Evolutionary conservation across 2,888 invertebrate species (phyloP).

Genomic region (Falcaria lacertinaria): DNA sequence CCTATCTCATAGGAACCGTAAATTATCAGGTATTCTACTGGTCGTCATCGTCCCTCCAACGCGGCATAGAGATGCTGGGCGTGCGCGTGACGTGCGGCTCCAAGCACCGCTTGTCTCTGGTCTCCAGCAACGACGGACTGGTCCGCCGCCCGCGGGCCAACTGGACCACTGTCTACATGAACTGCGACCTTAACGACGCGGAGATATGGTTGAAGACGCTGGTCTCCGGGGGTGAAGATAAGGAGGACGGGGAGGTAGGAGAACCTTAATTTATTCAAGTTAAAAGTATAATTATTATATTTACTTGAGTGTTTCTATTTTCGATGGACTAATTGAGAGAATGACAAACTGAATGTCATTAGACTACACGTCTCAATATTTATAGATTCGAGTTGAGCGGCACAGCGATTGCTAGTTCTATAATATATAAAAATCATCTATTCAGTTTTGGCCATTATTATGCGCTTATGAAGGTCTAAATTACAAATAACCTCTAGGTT

Average conservation of each 20-base stretch:
- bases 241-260: conserved; percentile 48
- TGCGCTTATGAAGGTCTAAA: too few relatives aligned
- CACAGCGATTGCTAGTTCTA: too few relatives aligned
- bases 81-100: conserved; percentile 90
- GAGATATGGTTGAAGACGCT: conserved; percentile 95
- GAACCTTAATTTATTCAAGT: too few relatives aligned
- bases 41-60: conserved; percentile 98
- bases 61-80: conserved; percentile 92
- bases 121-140: conserved; percentile 88
- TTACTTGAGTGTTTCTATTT: too few relatives aligned
- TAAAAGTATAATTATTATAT: too few relatives aligned
- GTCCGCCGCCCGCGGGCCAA: conserved; percentile 91
- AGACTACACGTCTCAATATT: too few relatives aligned
- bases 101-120: conserved; percentile 86
- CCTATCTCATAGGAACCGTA: not conserved
- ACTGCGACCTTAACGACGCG: conserved; percentile 94
- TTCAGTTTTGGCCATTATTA: too few relatives aligned
- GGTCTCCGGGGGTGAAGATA: conserved; percentile 52
- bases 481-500: too few relatives aligned
- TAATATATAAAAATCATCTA: too few relatives aligned
- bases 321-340: too few relatives aligned
- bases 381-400: too few relatives aligned
- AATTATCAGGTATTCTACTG: conserved; percentile 88
- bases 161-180: conserved; percentile 96
- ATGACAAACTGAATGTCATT: too few relatives aligned